These are phyloP conservation scores for Podarcis lilfordi DNA, from an alignment of 2,797 vertebrate genomes.

Conservation along the genomic window DNA sequence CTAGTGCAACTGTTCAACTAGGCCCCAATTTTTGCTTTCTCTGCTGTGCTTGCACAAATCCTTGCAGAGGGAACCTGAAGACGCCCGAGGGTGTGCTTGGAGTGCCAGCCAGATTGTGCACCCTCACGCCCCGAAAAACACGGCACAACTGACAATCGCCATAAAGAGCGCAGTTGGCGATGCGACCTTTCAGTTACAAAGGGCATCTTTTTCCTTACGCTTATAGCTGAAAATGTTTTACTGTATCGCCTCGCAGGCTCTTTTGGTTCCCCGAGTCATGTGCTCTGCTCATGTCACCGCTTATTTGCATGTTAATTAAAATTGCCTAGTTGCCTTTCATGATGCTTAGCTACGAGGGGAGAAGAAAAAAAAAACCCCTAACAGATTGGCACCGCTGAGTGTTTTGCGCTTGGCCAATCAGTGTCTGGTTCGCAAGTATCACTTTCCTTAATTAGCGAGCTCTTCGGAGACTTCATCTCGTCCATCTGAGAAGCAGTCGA, in stretches of 20 bases:
- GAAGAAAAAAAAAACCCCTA: no score
- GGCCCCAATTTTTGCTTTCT: no score
- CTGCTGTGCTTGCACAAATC: no score
- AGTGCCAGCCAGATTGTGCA: no score
- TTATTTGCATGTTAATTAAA: slow-evolving; percentile 10
- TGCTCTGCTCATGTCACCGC: neutral
- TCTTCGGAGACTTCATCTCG: neutral
- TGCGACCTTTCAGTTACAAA: no score
- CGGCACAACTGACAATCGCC: no score
- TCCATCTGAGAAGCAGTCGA: neutral
- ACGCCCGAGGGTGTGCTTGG: no score
- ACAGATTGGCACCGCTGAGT: neutral
- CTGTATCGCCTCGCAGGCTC: neutral
- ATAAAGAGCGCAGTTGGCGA: no score
- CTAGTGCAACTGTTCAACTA: no score
- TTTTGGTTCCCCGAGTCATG: neutral
- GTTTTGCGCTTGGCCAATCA: neutral
- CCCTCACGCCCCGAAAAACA: no score
- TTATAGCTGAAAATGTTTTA: neutral
- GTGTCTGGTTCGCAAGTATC: neutral
- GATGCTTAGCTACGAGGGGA: neutral
- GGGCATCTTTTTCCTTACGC: no score
- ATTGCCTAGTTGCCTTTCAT: neutral
- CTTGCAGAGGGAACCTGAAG: no score
- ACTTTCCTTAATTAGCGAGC: slow-evolving; percentile 5